Evolutionary conservation across 1,140 invertebrate species (phyloP).

Genomic region (Phocides pigmalion): DNA sequence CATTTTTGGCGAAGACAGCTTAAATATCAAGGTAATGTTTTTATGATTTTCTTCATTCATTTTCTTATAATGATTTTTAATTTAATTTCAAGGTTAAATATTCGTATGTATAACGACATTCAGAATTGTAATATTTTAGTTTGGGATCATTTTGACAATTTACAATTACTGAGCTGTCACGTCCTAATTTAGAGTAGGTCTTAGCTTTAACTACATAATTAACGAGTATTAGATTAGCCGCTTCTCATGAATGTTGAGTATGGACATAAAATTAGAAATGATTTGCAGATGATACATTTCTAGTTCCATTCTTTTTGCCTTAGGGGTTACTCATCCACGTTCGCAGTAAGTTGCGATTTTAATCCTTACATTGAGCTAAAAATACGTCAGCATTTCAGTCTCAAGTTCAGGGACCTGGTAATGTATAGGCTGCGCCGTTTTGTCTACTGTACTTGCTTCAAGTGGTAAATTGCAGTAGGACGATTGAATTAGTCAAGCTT

Average conservation of each 20-base stretch:
- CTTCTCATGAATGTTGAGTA: constrained; percentile 6
- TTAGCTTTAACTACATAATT: not conserved
- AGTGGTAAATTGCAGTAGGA: not conserved
- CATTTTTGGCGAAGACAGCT: not conserved
- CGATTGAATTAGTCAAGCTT: not conserved
- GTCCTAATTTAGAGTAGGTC: too few species aligned
- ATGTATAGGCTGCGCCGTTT: constrained; percentile 1
- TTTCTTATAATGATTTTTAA: not conserved
- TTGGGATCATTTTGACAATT: too few species aligned
- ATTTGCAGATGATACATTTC: constrained; percentile 23
- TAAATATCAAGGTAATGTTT: not conserved
- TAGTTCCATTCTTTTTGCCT: constrained; percentile 33
- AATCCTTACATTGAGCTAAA: constrained; percentile 50
- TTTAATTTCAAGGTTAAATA: not conserved
- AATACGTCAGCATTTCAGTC: constrained; percentile 52
- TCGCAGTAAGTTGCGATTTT: constrained; percentile 36
- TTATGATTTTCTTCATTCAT: not conserved
- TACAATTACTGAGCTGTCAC: too few species aligned
- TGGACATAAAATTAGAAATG: not conserved
- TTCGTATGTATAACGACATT: too few species aligned
- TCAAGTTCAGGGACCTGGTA: constrained; percentile 66
- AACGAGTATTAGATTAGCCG: not conserved
- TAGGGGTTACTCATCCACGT: constrained; percentile 42
- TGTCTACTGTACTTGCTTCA: constrained; percentile 6
- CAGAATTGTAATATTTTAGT: too few species aligned